These are phyloP conservation scores for Epizoanthus fatuus DNA, from an alignment of 92 coral and sea anemone species.

Conservation along the genomic window DNA sequence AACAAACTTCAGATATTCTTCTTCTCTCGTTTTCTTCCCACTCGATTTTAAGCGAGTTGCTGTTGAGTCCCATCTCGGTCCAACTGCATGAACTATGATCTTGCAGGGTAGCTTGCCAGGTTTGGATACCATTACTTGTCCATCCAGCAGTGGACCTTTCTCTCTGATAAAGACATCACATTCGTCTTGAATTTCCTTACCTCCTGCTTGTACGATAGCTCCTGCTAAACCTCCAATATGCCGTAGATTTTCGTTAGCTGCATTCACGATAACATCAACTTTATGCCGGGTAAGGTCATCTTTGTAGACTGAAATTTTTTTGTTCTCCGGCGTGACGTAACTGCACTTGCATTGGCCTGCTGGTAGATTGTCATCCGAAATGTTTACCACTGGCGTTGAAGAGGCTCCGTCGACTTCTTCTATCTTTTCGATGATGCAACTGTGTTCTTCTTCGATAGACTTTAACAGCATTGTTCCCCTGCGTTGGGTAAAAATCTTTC, in stretches of 20 bases:
- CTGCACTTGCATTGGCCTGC: constrained; percentile 24
- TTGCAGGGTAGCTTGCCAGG: constrained; percentile 77
- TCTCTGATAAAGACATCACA: constrained; percentile 21
- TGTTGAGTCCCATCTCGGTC: constrained; percentile 62
- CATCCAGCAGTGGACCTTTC: constrained; percentile 28
- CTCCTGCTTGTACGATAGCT: constrained; percentile 67
- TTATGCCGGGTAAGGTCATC: constrained; percentile 74
- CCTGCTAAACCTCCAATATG: constrained; percentile 65
- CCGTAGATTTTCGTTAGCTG: constrained; percentile 67
- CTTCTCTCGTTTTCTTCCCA: constrained; percentile 13
- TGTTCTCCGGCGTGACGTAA: constrained; percentile 1
- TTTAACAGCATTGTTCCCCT: constrained; percentile 38
- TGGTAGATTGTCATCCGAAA: too few species aligned
- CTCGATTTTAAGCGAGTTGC: background rate
- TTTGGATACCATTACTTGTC: constrained; percentile 48
- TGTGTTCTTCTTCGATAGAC: constrained; percentile 55
- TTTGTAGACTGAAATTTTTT: constrained; percentile 54
- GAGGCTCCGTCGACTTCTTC: background rate
- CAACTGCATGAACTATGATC: constrained; percentile 76
- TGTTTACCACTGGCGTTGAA: background rate
- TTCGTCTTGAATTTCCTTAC: constrained; percentile 63
- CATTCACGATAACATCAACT: constrained; percentile 76
- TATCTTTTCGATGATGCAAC: constrained; percentile 40
- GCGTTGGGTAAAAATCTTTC: constrained; percentile 37
- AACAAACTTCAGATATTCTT: constrained; percentile 42